phyloP scores from a whole-genome alignment of 1,140 invertebrate genomes.

The Pteromalus puparum region DNA sequence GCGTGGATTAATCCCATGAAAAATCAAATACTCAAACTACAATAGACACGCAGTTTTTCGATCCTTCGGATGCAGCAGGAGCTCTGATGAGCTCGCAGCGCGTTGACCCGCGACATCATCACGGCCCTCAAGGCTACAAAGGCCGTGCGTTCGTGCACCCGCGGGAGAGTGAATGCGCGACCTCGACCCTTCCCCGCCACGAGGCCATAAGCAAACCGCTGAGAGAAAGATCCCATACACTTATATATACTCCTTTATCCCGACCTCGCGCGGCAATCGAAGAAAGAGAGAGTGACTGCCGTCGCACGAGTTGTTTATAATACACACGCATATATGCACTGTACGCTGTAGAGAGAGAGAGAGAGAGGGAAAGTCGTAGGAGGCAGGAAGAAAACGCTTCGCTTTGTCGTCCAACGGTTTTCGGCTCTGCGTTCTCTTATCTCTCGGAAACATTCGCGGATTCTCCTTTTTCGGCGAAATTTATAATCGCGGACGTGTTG shows the following conservation, averaged over 20 bases:
- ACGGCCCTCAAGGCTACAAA: slow-evolving; percentile 13
- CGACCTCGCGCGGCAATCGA: slow-evolving; percentile 28
- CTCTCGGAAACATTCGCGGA: neutral
- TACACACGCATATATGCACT: neutral
- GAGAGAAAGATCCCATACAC: neutral
- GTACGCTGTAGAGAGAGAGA: neutral
- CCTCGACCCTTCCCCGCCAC: slow-evolving; percentile 33
- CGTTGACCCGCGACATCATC: slow-evolving; percentile 25
- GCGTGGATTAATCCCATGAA: no score
- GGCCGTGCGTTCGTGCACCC: slow-evolving; percentile 13
- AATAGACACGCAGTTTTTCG: no score
- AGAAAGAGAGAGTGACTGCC: slow-evolving; percentile 30
- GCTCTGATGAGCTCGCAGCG: neutral
- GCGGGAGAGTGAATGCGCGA: slow-evolving; percentile 20
- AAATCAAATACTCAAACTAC: no score
- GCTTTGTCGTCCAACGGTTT: slow-evolving; percentile 1
- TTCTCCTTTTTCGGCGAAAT: neutral
- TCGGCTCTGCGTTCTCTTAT: slow-evolving; percentile 18
- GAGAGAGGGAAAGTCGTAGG: slow-evolving; percentile 39
- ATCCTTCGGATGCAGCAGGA: neutral
- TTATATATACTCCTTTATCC: neutral
- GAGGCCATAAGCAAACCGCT: neutral
- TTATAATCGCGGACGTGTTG: neutral
- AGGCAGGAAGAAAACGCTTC: neutral
- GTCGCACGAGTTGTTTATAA: neutral